Conservation (phyloP, 2,888 invertebrate genomes). For the Apamea epomidion region DNA sequence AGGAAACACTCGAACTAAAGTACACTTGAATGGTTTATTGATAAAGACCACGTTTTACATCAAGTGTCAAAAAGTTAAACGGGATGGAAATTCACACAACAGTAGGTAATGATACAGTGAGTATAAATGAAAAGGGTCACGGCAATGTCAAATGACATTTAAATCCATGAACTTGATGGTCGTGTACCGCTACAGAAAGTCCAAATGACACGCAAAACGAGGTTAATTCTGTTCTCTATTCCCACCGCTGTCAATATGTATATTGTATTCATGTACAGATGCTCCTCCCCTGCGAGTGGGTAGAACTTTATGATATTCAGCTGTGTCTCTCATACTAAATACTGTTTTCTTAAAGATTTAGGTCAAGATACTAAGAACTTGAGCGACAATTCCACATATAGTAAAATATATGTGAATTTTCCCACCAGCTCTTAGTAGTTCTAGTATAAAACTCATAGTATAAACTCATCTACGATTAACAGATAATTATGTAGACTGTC, state of each 20-base stretch:
- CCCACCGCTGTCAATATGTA: constrained; percentile 57
- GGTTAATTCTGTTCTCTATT: constrained; percentile 69
- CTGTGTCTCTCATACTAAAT: constrained; percentile 24
- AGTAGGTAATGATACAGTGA: constrained; percentile 52
- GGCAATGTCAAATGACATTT: constrained; percentile 65
- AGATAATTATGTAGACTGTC: constrained; percentile 14
- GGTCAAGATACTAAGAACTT: constrained; percentile 14
- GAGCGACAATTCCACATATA: neutral
- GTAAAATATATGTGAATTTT: neutral
- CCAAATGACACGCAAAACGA: constrained; percentile 65
- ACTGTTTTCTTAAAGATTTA: constrained; percentile 2
- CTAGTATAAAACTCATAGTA: too few species aligned
- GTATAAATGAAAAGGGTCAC: constrained; percentile 57
- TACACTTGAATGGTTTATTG: constrained; percentile 38
- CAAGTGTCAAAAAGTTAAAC: constrained; percentile 34
- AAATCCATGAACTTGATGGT: constrained; percentile 66
- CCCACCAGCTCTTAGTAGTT: neutral
- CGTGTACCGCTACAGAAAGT: constrained; percentile 65
- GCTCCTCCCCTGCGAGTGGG: constrained; percentile 19
- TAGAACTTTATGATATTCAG: constrained; percentile 14
- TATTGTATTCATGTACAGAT: constrained; percentile 48
- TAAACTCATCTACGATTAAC: neutral
- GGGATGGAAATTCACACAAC: constrained; percentile 35
- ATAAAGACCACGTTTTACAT: constrained; percentile 30
- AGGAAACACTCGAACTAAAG: constrained; percentile 55